phyloP scores from a whole-genome alignment of 2,797 vertebrate species.

The Chrysocyon brachyurus region DNA sequence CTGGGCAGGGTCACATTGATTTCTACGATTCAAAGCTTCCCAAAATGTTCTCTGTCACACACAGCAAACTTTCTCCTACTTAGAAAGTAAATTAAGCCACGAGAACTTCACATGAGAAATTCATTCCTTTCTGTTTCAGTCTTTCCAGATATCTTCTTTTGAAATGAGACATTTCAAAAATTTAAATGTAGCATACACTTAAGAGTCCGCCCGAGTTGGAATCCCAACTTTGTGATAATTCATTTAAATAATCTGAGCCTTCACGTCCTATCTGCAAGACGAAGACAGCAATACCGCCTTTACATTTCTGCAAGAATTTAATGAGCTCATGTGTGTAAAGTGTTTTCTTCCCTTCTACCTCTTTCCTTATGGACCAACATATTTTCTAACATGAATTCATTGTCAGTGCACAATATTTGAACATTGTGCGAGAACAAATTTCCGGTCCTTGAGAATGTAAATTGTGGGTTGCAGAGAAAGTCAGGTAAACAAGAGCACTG shows the following conservation, averaged over 20 bases:
- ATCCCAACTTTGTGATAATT: slow-evolving; percentile 6
- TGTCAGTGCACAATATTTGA: background rate
- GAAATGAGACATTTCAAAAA: slow-evolving; percentile 60
- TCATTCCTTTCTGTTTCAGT: slow-evolving; percentile 52
- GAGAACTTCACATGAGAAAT: slow-evolving; percentile 34
- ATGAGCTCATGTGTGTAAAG: background rate
- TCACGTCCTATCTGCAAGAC: background rate
- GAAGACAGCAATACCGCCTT: background rate
- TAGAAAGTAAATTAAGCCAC: slow-evolving; percentile 58
- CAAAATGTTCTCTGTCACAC: background rate
- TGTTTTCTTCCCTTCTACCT: background rate
- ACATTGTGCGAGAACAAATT: background rate
- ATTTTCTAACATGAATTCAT: background rate
- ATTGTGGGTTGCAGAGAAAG: background rate
- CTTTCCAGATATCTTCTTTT: slow-evolving; percentile 42
- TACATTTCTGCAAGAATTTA: background rate
- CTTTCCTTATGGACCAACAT: background rate
- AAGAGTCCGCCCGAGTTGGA: slow-evolving; percentile 28
- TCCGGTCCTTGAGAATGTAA: background rate
- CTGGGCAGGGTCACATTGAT: background rate
- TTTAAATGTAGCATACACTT: slow-evolving; percentile 53
- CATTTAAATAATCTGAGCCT: background rate
- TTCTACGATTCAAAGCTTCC: slow-evolving; percentile 45
- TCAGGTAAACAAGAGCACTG: background rate
- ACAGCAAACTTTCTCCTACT: background rate